Evolutionary conservation across 2,113 vertebrate genomes (phyloP).

Genomic region (Lepidothrix coronata): DNA sequence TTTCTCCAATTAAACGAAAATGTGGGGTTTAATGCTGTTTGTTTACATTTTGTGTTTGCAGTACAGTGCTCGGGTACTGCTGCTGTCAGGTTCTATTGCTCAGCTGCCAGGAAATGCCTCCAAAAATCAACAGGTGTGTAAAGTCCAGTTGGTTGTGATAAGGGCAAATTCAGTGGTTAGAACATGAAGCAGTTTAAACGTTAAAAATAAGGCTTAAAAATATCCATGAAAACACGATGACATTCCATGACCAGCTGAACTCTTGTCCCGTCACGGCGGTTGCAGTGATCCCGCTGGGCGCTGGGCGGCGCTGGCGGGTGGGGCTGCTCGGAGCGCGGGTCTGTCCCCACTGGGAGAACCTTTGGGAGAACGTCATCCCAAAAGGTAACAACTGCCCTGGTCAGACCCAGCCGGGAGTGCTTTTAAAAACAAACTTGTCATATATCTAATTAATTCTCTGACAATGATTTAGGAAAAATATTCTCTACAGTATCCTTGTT

Average conservation of each 20-base stretch:
- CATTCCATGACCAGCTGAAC: rapidly evolving
- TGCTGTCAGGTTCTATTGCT: rapidly evolving
- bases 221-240: rapidly evolving
- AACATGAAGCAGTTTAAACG: background rate
- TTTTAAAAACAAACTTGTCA: background rate
- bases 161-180: background rate
- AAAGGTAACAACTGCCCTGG: background rate
- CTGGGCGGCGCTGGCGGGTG: background rate
- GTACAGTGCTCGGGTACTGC: rapidly evolving
- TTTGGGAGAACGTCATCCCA: rapidly evolving
- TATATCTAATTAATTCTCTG: no score
- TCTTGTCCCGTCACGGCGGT: background rate
- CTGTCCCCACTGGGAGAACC: no score
- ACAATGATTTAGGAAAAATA: rapidly evolving
- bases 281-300: background rate
- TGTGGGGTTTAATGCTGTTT: background rate
- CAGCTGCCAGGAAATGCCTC: no score
- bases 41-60: background rate
- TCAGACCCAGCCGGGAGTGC: rapidly evolving
- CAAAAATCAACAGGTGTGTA: rapidly evolving
- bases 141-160: background rate
- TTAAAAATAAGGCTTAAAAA: background rate
- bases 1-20: background rate
- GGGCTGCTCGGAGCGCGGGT: background rate
- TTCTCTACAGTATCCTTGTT: background rate